Evolutionary conservation across 2,797 vertebrate species (phyloP).

Genomic region (Fundulus diaphanus): DNA sequence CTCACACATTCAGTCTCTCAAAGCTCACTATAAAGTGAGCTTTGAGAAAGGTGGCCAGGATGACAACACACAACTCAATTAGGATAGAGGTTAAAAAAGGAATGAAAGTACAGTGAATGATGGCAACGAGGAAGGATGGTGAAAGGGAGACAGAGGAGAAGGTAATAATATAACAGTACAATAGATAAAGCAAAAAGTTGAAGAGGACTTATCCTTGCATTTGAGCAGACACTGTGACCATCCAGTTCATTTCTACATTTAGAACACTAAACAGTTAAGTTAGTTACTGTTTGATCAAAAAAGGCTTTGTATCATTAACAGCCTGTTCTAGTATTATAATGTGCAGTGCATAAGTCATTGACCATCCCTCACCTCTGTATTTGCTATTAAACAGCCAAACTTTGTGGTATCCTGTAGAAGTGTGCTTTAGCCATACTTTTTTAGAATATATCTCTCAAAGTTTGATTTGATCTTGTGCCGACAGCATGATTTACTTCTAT

Average conservation of each 20-base stretch:
- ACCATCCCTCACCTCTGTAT: no score
- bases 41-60: constrained; percentile 49
- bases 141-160: not conserved
- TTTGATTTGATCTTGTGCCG: no score
- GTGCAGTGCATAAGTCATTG: no score
- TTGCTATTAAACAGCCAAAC: no score
- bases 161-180: not conserved
- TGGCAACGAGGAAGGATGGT: constrained; percentile 18
- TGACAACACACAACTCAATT: constrained; percentile 73
- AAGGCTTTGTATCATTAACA: no score
- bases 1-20: constrained; percentile 62
- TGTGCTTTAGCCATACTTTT: no score
- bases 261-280: no score
- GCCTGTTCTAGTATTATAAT: no score
- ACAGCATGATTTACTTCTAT: not conserved
- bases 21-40: constrained; percentile 59
- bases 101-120: constrained; percentile 63
- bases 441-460: no score
- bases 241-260: not conserved
- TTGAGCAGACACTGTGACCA: not conserved
- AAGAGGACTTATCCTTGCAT: not conserved
- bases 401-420: no score
- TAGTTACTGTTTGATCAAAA: no score
- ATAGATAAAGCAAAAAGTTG: not conserved
- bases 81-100: constrained; percentile 58